Evolutionary conservation across 2,113 vertebrate genomes (phyloP), one percentile per base, ranked within the genome.

Genomic region (Trinectes maculatus): DNA sequence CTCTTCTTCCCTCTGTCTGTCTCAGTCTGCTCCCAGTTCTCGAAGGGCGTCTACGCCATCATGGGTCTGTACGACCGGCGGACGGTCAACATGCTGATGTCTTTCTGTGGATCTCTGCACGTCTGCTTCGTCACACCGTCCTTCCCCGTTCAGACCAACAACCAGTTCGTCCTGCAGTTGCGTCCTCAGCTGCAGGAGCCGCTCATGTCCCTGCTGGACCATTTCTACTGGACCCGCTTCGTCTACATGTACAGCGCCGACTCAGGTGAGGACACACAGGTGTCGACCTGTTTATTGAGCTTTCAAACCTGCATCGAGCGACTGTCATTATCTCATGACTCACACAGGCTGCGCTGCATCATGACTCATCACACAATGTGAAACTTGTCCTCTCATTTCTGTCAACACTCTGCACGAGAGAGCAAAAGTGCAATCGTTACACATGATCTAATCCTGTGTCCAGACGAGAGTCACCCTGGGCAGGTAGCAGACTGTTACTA

Each of bases 141-240:
- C 68, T 98, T 98, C 82, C 96, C 98, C 0, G 95, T 98, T 0
- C 93, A 95, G 34, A 96, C 96, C 0, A 97, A 96, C 86, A 98
- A 98, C 88, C 98, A 98, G 90, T 99, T 99, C 8, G 95, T 99
- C 25, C 95, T 99, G n/a, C 98, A 99, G 92, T 92, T 99, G 51
- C 92, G 97, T 28, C 98, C 98, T 0, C 93, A 95, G 85, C 94
- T 99, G 0, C 96, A 98, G 89, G 96, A 96, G 42, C 95, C 97
- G 13, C 94, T 99, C 74, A 95, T 99, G 84, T 95, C 87, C 9
- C 93, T 98, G 80, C 94, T 99, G 0, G 95, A 96, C 49, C 93
- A 95, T 83, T 97, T 98, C 91, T 91, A 90, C 79, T 99, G 98
- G 97, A 95, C 92, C 87, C 92, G 94, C 77, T 99, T 99, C 33